phyloP scores from a whole-genome alignment of 2,113 vertebrate species.

The Columba livia region DNA sequence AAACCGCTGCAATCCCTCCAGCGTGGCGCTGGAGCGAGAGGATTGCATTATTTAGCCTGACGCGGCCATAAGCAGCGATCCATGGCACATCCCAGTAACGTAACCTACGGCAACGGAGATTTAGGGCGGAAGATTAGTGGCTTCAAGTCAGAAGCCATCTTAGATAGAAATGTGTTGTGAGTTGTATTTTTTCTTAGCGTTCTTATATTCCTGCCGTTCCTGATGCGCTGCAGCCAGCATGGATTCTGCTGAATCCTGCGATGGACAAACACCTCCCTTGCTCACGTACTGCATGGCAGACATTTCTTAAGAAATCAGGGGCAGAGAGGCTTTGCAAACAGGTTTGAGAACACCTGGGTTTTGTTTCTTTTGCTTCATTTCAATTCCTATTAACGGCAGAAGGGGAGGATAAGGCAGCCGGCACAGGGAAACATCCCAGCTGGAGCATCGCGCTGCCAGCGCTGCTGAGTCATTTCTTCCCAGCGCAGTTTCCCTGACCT shows the following conservation, averaged over 20 bases:
- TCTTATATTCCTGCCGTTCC: neutral
- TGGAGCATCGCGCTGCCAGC: neutral
- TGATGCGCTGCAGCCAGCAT: neutral
- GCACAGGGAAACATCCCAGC: neutral
- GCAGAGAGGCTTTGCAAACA: neutral
- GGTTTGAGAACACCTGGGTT: neutral
- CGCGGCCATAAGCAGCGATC: neutral
- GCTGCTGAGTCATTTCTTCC: neutral
- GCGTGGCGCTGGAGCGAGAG: neutral
- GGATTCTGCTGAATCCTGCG: accelerated
- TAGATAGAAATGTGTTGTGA: neutral
- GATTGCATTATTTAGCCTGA: neutral
- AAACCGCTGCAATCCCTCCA: accelerated
- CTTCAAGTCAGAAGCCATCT: conserved; percentile 52
- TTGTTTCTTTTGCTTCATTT: neutral
- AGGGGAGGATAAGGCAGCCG: neutral
- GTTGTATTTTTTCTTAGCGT: neutral
- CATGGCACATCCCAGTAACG: neutral
- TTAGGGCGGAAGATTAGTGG: conserved; percentile 37
- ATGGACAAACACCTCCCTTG: neutral
- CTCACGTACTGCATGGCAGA: accelerated
- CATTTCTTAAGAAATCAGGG: accelerated
- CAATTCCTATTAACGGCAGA: neutral
- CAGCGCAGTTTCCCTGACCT: neutral
- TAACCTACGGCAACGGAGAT: conserved; percentile 28